phyloP scores from a whole-genome alignment of 2,113 vertebrate genomes.

The Pseudopodoces humilis region DNA sequence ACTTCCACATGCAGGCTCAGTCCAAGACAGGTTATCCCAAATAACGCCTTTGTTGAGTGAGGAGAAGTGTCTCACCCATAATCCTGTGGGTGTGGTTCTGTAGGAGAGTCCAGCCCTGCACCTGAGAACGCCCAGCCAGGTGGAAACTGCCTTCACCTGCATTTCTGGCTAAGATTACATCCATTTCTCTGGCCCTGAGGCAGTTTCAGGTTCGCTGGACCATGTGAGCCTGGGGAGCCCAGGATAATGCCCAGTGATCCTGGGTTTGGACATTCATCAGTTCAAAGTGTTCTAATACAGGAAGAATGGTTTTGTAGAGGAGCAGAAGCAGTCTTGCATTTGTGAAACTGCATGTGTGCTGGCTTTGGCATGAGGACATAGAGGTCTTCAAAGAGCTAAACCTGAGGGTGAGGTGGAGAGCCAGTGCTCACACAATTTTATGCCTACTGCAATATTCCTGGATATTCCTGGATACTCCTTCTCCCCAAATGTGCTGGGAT shows the following conservation, averaged over 20 bases:
- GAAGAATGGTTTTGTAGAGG: neutral
- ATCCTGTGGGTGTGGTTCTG: neutral
- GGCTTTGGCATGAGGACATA: neutral
- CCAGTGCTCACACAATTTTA: neutral
- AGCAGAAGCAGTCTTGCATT: neutral
- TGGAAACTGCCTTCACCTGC: neutral
- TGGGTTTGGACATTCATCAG: neutral
- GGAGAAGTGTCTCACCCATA: neutral
- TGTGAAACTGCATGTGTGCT: neutral
- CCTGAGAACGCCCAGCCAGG: neutral
- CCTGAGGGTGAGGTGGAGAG: neutral
- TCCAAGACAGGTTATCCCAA: neutral
- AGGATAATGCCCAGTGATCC: too few species aligned
- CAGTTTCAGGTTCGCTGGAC: neutral
- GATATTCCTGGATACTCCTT: neutral
- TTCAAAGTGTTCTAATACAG: neutral
- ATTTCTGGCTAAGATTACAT: neutral
- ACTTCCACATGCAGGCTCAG: neutral
- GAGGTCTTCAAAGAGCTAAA: neutral
- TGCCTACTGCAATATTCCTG: neutral
- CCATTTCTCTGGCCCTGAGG: neutral
- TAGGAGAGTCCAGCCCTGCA: neutral
- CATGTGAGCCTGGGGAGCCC: neutral
- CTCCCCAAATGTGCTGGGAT: neutral
- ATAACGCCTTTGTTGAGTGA: neutral